phyloP scores from a whole-genome alignment of 2,113 vertebrate species.

The Loxodonta africana region DNA sequence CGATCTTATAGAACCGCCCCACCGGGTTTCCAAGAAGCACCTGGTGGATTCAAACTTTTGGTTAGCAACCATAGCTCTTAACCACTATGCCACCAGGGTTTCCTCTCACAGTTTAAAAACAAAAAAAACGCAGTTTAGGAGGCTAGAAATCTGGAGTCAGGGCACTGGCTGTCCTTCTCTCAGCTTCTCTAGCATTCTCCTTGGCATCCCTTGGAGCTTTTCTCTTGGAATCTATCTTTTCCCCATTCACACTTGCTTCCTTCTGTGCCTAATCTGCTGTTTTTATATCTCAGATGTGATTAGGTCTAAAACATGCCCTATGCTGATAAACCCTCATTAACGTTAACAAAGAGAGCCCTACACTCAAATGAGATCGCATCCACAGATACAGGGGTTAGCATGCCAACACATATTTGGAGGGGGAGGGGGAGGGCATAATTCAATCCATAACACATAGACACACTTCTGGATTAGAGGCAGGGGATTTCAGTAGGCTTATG shows the following conservation, averaged over 20 bases:
- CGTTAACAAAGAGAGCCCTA: neutral
- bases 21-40: too few species aligned
- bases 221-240: neutral
- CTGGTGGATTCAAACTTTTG: too few species aligned
- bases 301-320: neutral
- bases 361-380: neutral
- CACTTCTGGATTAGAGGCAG: conserved; percentile 12
- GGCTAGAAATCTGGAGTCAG: neutral
- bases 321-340: neutral
- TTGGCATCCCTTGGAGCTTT: neutral
- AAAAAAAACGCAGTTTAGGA: neutral
- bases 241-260: neutral
- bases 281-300: neutral
- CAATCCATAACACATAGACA: neutral
- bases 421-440: neutral
- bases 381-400: neutral
- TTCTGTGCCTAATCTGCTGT: neutral
- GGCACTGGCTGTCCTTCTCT: neutral
- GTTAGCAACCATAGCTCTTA: too few species aligned
- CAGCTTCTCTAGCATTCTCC: neutral
- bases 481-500: conserved; percentile 61
- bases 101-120: too few species aligned
- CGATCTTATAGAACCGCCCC: too few species aligned
- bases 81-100: too few species aligned
- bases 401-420: neutral